phyloP scores from a whole-genome alignment of 2,888 invertebrate genomes.

The Eristalinus aeneus region DNA sequence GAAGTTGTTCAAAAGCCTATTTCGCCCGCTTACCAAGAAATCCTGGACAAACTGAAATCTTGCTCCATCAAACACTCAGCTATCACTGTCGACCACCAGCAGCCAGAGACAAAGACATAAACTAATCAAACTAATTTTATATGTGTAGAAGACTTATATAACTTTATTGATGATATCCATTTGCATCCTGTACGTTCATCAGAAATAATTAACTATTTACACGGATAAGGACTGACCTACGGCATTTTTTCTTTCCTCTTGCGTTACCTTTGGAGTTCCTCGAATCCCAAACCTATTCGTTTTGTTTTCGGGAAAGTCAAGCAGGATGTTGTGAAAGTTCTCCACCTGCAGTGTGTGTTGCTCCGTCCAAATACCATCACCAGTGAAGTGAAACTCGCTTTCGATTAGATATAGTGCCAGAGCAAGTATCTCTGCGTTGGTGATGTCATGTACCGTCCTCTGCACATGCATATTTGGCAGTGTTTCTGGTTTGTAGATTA shows the following conservation, averaged over 20 bases:
- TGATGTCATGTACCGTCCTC: constrained; percentile 76
- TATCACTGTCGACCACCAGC: constrained; percentile 75
- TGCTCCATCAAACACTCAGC: constrained; percentile 79
- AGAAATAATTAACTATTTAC: constrained; percentile 51
- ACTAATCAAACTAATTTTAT: neutral
- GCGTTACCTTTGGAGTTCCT: constrained; percentile 68
- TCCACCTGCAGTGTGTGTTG: constrained; percentile 78
- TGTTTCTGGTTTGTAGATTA: constrained; percentile 73
- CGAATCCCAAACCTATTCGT: constrained; percentile 77
- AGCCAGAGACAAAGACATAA: constrained; percentile 36
- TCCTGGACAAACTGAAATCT: constrained; percentile 83
- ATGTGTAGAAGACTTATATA: constrained; percentile 11
- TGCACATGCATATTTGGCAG: constrained; percentile 75
- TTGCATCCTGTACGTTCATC: neutral
- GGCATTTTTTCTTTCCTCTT: neutral
- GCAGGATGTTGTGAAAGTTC: constrained; percentile 79
- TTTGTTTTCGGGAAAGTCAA: constrained; percentile 79
- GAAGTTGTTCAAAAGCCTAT: constrained; percentile 89
- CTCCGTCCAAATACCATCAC: constrained; percentile 87
- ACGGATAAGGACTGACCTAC: neutral
- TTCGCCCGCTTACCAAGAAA: constrained; percentile 87
- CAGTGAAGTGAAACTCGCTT: constrained; percentile 87
- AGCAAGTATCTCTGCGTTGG: constrained; percentile 83
- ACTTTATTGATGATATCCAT: constrained; percentile 35
- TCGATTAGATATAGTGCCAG: constrained; percentile 88